Conservation (phyloP, 37 sponge, comb jelly and placozoan species). For the Haliclona indistincta region DNA sequence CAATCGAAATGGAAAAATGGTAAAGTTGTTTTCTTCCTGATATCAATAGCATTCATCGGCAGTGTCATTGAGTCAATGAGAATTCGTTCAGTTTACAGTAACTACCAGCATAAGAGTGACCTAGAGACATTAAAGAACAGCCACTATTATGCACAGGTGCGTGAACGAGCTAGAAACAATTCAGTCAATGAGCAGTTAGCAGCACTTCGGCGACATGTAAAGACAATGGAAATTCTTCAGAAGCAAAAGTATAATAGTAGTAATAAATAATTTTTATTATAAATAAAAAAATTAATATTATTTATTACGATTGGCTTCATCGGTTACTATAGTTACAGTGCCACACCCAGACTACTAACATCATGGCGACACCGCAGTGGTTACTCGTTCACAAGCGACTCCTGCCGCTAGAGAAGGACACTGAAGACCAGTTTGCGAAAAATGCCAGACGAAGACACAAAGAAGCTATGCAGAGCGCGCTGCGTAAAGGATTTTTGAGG, state of each 20-base stretch:
- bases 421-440: slow-evolving; percentile 4
- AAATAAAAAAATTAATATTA: slow-evolving; percentile 8
- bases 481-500: slow-evolving; percentile 56
- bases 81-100: slow-evolving; percentile 4
- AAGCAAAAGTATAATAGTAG: neutral
- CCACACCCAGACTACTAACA: no score
- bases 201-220: neutral
- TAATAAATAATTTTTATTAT: no score
- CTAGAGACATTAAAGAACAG: slow-evolving; percentile 36
- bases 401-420: slow-evolving; percentile 7
- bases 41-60: neutral
- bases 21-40: slow-evolving; percentile 15
- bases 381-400: slow-evolving; percentile 37
- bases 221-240: no score
- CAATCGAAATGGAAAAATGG: slow-evolving; percentile 7
- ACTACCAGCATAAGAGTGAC: neutral
- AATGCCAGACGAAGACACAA: slow-evolving; percentile 27
- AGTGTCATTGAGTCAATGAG: slow-evolving; percentile 23
- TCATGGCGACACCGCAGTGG: slow-evolving; percentile 30
- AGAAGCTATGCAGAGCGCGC: slow-evolving; percentile 28
- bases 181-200: slow-evolving; percentile 44
- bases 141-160: slow-evolving; percentile 2
- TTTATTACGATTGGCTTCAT: neutral
- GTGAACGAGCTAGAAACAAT: slow-evolving; percentile 41
- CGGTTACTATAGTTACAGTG: slow-evolving; percentile 29